Base-by-base conservation (phyloP, 2,797 vertebrate species). In the Arnoldichthys spilopterus region DNA sequence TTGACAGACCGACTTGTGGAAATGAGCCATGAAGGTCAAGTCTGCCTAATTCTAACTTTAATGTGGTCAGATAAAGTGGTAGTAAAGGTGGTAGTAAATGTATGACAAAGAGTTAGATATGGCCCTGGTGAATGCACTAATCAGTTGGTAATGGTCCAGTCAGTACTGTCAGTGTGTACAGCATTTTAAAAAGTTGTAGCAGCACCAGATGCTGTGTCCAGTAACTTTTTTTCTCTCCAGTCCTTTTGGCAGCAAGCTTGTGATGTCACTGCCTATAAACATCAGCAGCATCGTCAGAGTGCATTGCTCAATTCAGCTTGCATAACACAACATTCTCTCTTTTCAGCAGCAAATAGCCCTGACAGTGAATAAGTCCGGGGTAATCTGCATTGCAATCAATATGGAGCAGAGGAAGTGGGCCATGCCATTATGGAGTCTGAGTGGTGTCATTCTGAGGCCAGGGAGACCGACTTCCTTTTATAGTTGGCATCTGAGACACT, bases 351-450 rank as follows among this genome's bases (percentile, higher is more conserved):
- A 84, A 82, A 87, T 82, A 85, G 91, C 88, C 56, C 85, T 87
- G 85, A 77, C 82, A 78, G 85, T 90, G 90, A 91, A 83, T 92
- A 76, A 68, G 71, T 24, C 91, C 83, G 82, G 87, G 86, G 88
- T 91, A 90, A 92, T 89, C 77, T 56, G 85, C 85, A 87, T 88
- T 81, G 76, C 83, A 90, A 91, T 93, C 90, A 81, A 92, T 92
- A 89, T 54, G 53, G 87, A 91, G 86, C 76, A 84, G 74, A 87
- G 86, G 82, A 91, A 89, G 78, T 82, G 82, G 81, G 84, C 83
- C 84, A 78, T 79, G 70, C 82, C 86, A 83, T 81, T 13, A 0
- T 51, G 74, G 82, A 82, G 76, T 80, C 59, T 69, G 40, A 67
- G 49, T 54, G 67, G 28, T 61, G 51, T 80, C 49, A 67, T 51